Conservation (phyloP, 2,888 invertebrate species). For the Phania funesta region DNA sequence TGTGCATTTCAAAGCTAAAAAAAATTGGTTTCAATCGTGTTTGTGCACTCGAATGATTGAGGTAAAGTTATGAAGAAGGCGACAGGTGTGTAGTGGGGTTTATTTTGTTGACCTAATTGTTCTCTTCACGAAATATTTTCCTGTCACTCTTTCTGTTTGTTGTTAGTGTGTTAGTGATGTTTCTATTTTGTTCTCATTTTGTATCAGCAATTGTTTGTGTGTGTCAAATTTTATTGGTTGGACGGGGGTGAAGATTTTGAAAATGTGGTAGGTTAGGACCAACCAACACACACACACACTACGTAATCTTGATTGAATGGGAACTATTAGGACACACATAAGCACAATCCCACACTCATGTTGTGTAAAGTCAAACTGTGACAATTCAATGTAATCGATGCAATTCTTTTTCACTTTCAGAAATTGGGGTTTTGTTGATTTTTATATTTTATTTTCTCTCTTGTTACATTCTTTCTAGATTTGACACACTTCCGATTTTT, state of each 20-base stretch:
- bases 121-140: conserved; percentile 72
- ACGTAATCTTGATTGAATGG: conserved; percentile 30
- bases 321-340: conserved; percentile 42
- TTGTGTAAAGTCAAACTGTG: conserved; percentile 63
- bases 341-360: conserved; percentile 28
- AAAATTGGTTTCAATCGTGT: conserved; percentile 32
- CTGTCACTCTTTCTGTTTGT: conserved; percentile 61
- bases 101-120: conserved; percentile 78
- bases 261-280: conserved; percentile 67
- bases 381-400: conserved; percentile 63
- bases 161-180: conserved; percentile 24
- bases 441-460: conserved; percentile 21
- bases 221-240: conserved; percentile 34
- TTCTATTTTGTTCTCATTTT: conserved; percentile 57
- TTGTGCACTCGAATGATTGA: conserved; percentile 38
- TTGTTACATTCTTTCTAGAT: conserved; percentile 33
- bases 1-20: conserved; percentile 24
- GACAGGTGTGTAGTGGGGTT: conserved; percentile 69
- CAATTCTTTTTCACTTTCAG: conserved; percentile 46
- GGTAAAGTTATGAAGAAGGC: conserved; percentile 24
- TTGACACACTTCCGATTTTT: conserved; percentile 53
- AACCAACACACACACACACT: conserved; percentile 33
- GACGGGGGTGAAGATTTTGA: conserved; percentile 58
- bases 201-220: conserved; percentile 11
- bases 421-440: conserved; percentile 19